Percentiles rank a stretch among this genome's conserved stretches.
Conservation (phyloP, 2,113 vertebrate genomes). For the Dryoscopus gambensis region DNA sequence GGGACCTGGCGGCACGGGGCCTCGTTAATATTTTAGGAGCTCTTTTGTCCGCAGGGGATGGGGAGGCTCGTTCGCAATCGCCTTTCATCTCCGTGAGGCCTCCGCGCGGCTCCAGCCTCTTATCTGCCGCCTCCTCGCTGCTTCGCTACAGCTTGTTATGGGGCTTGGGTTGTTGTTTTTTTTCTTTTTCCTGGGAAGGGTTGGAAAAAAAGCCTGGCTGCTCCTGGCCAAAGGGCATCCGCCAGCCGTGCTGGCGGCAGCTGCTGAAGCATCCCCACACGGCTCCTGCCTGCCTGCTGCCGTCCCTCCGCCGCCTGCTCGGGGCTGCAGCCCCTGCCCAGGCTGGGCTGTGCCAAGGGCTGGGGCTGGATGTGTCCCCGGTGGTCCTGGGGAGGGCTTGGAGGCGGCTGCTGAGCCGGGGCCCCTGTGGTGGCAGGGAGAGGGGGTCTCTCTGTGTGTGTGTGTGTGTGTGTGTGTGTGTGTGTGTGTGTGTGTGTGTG, state of each 20-base stretch:
- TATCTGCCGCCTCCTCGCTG: slow-evolving; percentile 10
- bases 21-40: slow-evolving; percentile 63
- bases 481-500: not conserved
- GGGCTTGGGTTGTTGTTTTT: not conserved
- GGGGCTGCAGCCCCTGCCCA: not conserved
- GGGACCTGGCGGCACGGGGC: not conserved
- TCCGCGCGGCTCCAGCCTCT: not conserved
- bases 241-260: not conserved
- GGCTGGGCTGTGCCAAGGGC: not conserved
- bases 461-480: not conserved
- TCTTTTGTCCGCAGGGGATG: slow-evolving; percentile 44
- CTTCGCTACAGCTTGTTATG: not conserved
- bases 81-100: slow-evolving; percentile 57
- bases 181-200: not conserved
- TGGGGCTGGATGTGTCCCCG: not conserved
- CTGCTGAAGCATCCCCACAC: not conserved
- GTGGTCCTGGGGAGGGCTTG: not conserved
- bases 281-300: not conserved
- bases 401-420: not conserved
- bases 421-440: not conserved
- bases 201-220: not conserved
- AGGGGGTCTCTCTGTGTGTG: not conserved
- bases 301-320: not conserved
- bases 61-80: not conserved
- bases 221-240: slow-evolving; percentile 10